A percentile compares a stretch with the other conserved stretches of the same genome.
phyloP scores from a whole-genome alignment of 2,797 vertebrate species.

The Periparus ater region DNA sequence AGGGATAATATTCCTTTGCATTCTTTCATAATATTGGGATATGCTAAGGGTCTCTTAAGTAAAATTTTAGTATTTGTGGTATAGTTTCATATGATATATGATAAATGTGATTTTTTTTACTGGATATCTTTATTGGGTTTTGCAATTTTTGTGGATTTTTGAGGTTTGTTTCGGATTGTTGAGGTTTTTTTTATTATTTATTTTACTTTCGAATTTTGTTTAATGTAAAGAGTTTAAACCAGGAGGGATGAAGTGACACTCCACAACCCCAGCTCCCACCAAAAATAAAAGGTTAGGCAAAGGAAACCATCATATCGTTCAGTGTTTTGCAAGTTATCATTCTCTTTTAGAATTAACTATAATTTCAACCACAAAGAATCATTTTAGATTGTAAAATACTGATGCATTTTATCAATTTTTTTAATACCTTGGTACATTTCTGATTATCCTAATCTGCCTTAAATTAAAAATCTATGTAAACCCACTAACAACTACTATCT shows the following conservation, averaged over 20 bases:
- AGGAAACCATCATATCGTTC: not conserved
- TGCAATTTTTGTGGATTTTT: accelerated
- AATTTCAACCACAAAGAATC: not conserved
- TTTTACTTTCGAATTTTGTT: not conserved
- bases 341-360: not conserved
- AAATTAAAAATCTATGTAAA: not conserved
- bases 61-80: not conserved
- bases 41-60: not conserved
- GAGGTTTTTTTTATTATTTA: not conserved
- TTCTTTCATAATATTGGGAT: not conserved
- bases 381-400: not conserved
- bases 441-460: not conserved
- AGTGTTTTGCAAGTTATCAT: not conserved
- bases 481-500: not conserved
- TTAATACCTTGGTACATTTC: not conserved
- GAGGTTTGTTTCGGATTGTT: not conserved
- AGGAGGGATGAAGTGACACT: not conserved
- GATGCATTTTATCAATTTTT: not conserved
- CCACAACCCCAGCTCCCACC: accelerated
- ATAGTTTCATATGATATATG: not conserved
- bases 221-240: not conserved
- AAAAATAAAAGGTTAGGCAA: not conserved
- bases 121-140: not conserved
- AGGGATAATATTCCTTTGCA: no score
- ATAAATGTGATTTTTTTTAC: not conserved